A percentile compares a stretch with the other conserved stretches of the same genome.
These are phyloP conservation scores for Tricholaema leucomelas DNA, from an alignment of 2,113 vertebrate genomes.

Conservation along the genomic window DNA sequence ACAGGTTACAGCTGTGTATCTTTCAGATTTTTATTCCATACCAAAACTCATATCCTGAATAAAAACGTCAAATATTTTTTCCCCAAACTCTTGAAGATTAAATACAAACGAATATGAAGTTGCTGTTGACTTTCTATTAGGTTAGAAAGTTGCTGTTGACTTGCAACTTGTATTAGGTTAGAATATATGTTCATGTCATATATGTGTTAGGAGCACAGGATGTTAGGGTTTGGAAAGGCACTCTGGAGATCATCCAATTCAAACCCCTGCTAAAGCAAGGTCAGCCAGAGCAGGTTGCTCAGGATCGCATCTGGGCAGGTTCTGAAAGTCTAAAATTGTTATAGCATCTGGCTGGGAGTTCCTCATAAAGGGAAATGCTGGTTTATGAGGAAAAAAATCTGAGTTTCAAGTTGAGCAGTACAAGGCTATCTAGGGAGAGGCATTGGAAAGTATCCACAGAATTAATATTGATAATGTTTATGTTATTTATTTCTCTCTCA, in stretches of 20 bases:
- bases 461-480: neutral
- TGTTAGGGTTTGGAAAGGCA: too few species aligned
- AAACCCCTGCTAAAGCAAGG: too few species aligned
- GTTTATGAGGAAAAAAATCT: neutral
- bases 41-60: neutral
- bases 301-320: too few species aligned
- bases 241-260: too few species aligned
- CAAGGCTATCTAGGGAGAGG: neutral
- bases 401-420: neutral
- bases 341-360: neutral
- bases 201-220: neutral
- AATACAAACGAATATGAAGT: neutral
- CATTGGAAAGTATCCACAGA: neutral
- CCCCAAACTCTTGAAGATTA: neutral
- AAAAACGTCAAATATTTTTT: neutral
- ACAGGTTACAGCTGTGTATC: fast-evolving
- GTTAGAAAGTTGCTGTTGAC: too few species aligned
- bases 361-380: neutral
- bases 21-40: neutral
- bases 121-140: neutral
- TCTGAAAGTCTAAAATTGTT: neutral
- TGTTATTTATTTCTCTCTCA: neutral
- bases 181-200: neutral
- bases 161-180: neutral
- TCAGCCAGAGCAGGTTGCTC: too few species aligned